These are phyloP conservation scores for Heliconius nattereri DNA, from an alignment of 1,140 invertebrate species.

Conservation along the genomic window DNA sequence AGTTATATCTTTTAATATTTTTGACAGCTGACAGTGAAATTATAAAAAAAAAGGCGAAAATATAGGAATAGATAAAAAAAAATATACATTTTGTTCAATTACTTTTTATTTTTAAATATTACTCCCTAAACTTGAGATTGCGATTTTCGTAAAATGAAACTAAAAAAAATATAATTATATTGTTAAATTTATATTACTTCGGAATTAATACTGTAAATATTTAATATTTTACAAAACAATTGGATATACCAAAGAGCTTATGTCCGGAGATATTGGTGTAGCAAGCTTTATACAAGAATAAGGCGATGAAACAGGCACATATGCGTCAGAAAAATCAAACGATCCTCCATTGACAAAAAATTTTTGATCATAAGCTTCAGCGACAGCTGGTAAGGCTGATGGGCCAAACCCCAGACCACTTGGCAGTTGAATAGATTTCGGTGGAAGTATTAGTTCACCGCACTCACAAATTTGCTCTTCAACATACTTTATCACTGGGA, in stretches of 20 bases:
- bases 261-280: slow-evolving; percentile 23
- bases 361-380: slow-evolving; percentile 27
- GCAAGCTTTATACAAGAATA: slow-evolving; percentile 25
- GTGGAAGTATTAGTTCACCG: slow-evolving; percentile 23
- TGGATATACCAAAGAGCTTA: slow-evolving; percentile 23
- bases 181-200: too few relatives aligned
- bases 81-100: too few relatives aligned
- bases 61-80: too few relatives aligned
- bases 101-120: too few relatives aligned
- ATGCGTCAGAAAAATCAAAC: slow-evolving; percentile 23
- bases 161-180: too few relatives aligned
- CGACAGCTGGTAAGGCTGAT: slow-evolving; percentile 24
- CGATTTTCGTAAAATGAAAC: too few relatives aligned
- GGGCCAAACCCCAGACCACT: slow-evolving; percentile 25
- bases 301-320: slow-evolving; percentile 27
- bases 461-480: slow-evolving; percentile 2
- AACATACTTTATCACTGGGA: slow-evolving; percentile 7
- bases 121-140: too few relatives aligned
- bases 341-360: slow-evolving; percentile 1
- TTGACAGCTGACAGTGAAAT: background rate
- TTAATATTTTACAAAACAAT: slow-evolving; percentile 1
- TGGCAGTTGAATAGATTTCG: slow-evolving; percentile 25
- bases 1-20: background rate
- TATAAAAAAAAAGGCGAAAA: too few relatives aligned
- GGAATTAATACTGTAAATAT: background rate